Percentiles rank a stretch among this genome's conserved stretches.
Evolutionary conservation across 2,797 vertebrate species (phyloP).

Genomic region (Macropus fuliginosus): DNA sequence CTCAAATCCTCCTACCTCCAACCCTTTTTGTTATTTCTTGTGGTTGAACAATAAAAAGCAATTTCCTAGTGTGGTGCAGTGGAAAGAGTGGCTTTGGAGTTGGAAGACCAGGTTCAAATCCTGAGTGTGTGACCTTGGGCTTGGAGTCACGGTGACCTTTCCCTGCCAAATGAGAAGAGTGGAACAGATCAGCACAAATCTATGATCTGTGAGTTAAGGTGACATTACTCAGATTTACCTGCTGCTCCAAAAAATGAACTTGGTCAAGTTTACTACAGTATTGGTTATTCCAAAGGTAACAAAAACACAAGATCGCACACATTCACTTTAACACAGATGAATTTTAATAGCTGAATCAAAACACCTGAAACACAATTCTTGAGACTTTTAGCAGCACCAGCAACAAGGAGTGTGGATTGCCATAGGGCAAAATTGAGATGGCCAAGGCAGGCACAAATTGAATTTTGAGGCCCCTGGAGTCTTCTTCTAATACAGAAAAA

Average conservation of each 20-base stretch:
- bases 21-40: constrained; percentile 40
- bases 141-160: background rate
- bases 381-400: constrained; percentile 79
- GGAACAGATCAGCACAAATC: background rate
- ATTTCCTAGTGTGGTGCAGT: background rate
- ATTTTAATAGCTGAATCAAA: constrained; percentile 74
- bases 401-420: constrained; percentile 74
- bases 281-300: constrained; percentile 73
- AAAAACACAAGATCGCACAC: constrained; percentile 14
- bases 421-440: constrained; percentile 69
- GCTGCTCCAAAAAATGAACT: constrained; percentile 42
- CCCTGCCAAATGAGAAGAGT: background rate
- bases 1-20: background rate
- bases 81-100: background rate
- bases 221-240: background rate
- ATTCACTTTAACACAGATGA: constrained; percentile 75
- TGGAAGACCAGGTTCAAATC: background rate
- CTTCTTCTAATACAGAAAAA: constrained; percentile 55
- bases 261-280: constrained; percentile 29
- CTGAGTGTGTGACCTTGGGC: background rate
- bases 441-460: constrained; percentile 76
- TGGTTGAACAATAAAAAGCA: background rate
- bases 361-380: constrained; percentile 71
- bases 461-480: constrained; percentile 66
- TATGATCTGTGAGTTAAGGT: constrained; percentile 22